Evolutionary conservation across 2,888 invertebrate species (phyloP).

Genomic region (Nomada fucata): DNA sequence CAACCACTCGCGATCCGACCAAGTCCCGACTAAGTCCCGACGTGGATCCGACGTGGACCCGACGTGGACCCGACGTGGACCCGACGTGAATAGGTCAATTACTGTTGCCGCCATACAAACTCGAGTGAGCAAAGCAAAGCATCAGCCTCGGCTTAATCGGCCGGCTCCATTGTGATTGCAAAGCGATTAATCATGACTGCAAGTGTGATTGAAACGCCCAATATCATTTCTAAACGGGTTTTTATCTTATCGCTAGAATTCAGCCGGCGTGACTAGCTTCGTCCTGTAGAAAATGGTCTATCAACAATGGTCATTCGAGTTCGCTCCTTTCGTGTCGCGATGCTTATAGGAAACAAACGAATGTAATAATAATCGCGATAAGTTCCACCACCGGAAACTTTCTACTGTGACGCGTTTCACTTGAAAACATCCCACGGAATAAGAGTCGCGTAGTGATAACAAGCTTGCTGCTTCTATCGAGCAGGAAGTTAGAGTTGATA

Average conservation of each 20-base stretch:
- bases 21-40: no score
- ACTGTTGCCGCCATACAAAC: constrained; percentile 4
- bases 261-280: no score
- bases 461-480: background rate
- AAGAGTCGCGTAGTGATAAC: background rate
- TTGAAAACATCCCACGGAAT: background rate
- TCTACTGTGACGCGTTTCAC: background rate
- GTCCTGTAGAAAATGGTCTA: background rate
- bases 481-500: background rate
- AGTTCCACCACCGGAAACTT: background rate
- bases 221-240: no score
- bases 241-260: background rate
- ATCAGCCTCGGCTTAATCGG: background rate
- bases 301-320: background rate
- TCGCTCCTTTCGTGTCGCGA: background rate
- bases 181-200: background rate
- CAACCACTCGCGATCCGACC: background rate
- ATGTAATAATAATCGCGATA: background rate
- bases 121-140: background rate
- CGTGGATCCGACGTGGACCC: background rate
- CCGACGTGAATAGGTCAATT: constrained; percentile 13
- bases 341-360: background rate
- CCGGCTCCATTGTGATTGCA: background rate
- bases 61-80: no score
- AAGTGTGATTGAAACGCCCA: background rate